A percentile compares a stretch with the other conserved stretches of the same genome.
Conservation (phyloP, 1,140 invertebrate species). For the Plodia interpunctella region DNA sequence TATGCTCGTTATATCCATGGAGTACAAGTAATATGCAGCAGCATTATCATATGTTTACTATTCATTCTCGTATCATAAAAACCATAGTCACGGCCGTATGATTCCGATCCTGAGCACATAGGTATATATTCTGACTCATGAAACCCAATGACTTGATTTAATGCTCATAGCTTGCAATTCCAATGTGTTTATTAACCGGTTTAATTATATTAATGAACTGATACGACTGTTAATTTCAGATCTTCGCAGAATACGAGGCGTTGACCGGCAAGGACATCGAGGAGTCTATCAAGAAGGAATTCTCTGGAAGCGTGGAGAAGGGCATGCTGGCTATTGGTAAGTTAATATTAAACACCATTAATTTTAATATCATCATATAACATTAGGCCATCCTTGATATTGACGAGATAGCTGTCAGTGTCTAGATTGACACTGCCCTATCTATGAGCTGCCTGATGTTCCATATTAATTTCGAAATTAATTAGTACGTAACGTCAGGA, state of each 20-base stretch:
- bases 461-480: no score
- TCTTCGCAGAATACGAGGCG: constrained; percentile 88
- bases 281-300: constrained; percentile 91
- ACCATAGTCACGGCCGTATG: constrained; percentile 2
- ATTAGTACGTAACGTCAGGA: no score
- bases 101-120: constrained; percentile 9
- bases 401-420: no score
- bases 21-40: no score
- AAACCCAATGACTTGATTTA: constrained; percentile 8
- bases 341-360: constrained; percentile 29
- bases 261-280: constrained; percentile 89
- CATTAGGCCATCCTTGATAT: no score
- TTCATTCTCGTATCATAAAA: not conserved
- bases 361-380: not conserved
- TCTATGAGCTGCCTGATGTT: no score
- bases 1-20: not conserved
- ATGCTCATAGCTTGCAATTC: not conserved
- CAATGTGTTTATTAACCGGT: not conserved
- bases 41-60: not conserved
- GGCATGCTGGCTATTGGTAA: constrained; percentile 92
- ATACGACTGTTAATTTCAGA: constrained; percentile 57
- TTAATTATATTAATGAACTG: constrained; percentile 6
- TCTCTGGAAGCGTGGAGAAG: constrained; percentile 90
- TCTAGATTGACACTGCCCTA: no score
- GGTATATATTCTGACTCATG: constrained; percentile 13